Conservation (phyloP, 1,140 invertebrate genomes). For the Zaprionus ornatus region DNA sequence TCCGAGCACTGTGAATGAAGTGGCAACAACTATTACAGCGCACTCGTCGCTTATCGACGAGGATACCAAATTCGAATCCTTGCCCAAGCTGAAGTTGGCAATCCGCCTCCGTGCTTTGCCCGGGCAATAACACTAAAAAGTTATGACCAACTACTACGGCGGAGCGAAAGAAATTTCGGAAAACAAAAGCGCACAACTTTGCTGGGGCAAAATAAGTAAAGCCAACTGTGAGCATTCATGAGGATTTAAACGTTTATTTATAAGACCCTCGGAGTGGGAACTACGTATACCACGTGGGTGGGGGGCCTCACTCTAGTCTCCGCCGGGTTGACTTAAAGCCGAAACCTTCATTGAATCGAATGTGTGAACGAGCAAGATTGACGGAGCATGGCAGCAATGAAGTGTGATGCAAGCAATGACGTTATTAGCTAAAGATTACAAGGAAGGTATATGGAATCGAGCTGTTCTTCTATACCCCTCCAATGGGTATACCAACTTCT, state of each 20-base stretch:
- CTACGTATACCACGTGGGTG: neutral
- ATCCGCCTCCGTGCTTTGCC: slow-evolving; percentile 60
- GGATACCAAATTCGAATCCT: slow-evolving; percentile 45
- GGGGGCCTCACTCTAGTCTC: slow-evolving; percentile 32
- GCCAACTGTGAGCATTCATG: slow-evolving; percentile 81
- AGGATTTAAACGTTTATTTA: slow-evolving; percentile 82
- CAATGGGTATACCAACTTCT: neutral
- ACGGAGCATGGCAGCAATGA: neutral
- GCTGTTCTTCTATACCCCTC: neutral
- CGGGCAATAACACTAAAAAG: slow-evolving; percentile 79
- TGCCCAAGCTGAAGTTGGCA: neutral
- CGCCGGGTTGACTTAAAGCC: slow-evolving; percentile 45
- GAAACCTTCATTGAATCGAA: slow-evolving; percentile 73
- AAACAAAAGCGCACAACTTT: slow-evolving; percentile 73
- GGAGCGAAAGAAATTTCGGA: slow-evolving; percentile 60
- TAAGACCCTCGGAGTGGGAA: slow-evolving; percentile 39
- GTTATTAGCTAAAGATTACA: slow-evolving; percentile 24
- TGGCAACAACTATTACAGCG: slow-evolving; percentile 80
- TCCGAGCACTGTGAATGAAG: slow-evolving; percentile 55
- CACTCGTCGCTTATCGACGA: slow-evolving; percentile 64
- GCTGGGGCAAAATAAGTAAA: slow-evolving; percentile 42
- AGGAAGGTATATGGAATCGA: neutral
- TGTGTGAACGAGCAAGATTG: slow-evolving; percentile 20
- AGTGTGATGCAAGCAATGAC: slow-evolving; percentile 65
- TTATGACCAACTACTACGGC: slow-evolving; percentile 58